These are phyloP conservation scores for Scopus umbretta DNA, from an alignment of 2,113 vertebrate genomes.

Conservation along the genomic window DNA sequence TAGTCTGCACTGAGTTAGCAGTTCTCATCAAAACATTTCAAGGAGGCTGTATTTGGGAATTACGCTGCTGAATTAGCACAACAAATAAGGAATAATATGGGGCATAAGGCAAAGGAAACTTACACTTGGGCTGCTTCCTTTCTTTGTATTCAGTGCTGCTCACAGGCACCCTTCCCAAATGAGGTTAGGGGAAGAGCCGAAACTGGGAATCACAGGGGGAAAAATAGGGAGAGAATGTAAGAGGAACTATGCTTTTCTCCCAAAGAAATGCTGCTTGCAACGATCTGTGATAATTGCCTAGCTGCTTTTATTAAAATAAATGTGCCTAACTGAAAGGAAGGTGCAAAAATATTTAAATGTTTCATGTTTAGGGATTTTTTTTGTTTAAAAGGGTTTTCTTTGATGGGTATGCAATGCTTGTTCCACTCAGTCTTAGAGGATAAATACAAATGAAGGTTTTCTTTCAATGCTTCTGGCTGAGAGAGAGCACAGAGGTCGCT, in stretches of 20 bases:
- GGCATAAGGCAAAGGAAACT: conserved; percentile 23
- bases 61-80: conserved; percentile 37
- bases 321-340: background rate
- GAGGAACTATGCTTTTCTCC: background rate
- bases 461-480: background rate
- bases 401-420: background rate
- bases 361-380: background rate
- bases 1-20: conserved; percentile 35
- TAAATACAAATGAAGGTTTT: conserved; percentile 41
- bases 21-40: conserved; percentile 36
- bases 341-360: background rate
- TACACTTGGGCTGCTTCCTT: conserved; percentile 4
- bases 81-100: conserved; percentile 44
- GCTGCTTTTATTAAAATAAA: background rate
- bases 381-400: background rate
- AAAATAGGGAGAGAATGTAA: background rate
- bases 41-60: conserved; percentile 40
- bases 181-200: background rate
- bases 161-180: conserved; percentile 14
- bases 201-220: background rate
- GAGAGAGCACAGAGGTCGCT: background rate
- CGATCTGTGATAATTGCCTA: background rate
- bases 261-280: background rate
- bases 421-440: background rate
- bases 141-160: conserved; percentile 12